A percentile compares a stretch with the other conserved stretches of the same genome.
These are phyloP conservation scores for Cepaea nemoralis DNA, from an alignment of 1,140 invertebrate species.

Conservation along the genomic window DNA sequence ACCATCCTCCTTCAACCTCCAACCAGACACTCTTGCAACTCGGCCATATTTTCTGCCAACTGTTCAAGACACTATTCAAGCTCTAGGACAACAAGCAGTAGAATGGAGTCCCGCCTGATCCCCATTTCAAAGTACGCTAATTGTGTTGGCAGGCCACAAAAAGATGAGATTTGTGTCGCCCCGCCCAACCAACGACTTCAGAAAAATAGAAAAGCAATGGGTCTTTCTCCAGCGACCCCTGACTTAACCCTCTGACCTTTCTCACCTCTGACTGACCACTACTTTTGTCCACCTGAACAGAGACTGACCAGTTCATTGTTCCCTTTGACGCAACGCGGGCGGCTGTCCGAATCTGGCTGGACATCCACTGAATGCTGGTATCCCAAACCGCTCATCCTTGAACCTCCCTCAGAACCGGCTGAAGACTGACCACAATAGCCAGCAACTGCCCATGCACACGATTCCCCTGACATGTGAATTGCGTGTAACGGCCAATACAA, in stretches of 20 bases:
- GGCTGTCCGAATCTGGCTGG: not conserved
- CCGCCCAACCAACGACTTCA: constrained; percentile 7
- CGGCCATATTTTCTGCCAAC: not conserved
- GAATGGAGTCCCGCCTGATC: not conserved
- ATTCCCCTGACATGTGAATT: not conserved
- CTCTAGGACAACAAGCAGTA: not conserved
- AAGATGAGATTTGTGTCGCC: constrained; percentile 1
- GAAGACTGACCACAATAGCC: not conserved
- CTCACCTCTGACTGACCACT: not conserved
- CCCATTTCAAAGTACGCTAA: not conserved
- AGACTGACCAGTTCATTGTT: not conserved
- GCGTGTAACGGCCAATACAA: not conserved
- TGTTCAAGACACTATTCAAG: not conserved
- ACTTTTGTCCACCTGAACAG: not conserved
- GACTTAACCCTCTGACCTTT: not conserved
- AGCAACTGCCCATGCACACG: not conserved
- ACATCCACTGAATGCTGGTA: not conserved
- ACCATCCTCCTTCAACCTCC: too few relatives aligned
- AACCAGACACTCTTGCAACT: too few relatives aligned
- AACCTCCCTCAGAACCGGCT: not conserved
- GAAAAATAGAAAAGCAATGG: not conserved
- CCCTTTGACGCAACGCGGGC: not conserved
- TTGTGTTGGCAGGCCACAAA: not conserved
- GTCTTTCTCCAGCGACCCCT: not conserved
- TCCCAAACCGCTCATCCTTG: not conserved